A percentile compares a stretch with the other conserved stretches of the same genome.
These are phyloP conservation scores for Chironex yamaguchii DNA, from an alignment of 30 jellyfish, hydroid and myxozoan genomes.

Conservation along the genomic window DNA sequence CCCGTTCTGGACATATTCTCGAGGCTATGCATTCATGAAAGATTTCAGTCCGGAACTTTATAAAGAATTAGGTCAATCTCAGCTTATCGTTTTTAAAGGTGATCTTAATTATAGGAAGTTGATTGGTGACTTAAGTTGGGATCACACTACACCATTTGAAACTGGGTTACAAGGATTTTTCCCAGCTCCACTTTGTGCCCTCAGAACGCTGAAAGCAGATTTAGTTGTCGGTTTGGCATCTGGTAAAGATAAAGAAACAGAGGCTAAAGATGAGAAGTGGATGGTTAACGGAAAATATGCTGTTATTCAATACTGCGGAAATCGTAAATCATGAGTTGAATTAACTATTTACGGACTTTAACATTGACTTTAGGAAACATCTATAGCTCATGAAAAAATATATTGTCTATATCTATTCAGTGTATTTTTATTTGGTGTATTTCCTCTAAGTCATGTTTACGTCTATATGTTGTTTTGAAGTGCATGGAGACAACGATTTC, in stretches of 20 bases:
- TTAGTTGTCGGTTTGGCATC: conserved; percentile 85
- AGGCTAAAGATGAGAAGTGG: conserved; percentile 70
- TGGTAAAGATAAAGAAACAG: conserved; percentile 82
- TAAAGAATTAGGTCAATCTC: conserved; percentile 64
- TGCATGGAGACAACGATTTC: too few species aligned
- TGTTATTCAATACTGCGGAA: conserved; percentile 90
- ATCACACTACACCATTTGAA: conserved; percentile 71
- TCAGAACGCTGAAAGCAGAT: conserved; percentile 93
- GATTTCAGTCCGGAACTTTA: conserved; percentile 75
- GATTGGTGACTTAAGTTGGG: conserved; percentile 94
- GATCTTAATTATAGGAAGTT: conserved; percentile 93
- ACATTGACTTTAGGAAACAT: too few species aligned
- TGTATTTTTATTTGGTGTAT: too few species aligned
- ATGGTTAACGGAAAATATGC: conserved; percentile 90
- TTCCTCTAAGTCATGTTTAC: too few species aligned
- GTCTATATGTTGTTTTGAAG: too few species aligned
- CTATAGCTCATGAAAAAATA: too few species aligned
- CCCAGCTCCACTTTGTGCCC: conserved; percentile 94
- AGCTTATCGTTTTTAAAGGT: conserved; percentile 89
- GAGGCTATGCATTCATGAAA: conserved; percentile 84
- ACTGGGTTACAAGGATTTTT: conserved; percentile 84
- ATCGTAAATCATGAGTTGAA: too few species aligned
- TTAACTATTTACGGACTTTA: too few species aligned
- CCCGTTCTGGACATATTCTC: conserved; percentile 87
- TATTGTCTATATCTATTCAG: too few species aligned